A percentile compares a stretch with the other conserved stretches of the same genome.
Conservation (phyloP, 2,888 invertebrate species). For the Trichogramma evanescens region DNA sequence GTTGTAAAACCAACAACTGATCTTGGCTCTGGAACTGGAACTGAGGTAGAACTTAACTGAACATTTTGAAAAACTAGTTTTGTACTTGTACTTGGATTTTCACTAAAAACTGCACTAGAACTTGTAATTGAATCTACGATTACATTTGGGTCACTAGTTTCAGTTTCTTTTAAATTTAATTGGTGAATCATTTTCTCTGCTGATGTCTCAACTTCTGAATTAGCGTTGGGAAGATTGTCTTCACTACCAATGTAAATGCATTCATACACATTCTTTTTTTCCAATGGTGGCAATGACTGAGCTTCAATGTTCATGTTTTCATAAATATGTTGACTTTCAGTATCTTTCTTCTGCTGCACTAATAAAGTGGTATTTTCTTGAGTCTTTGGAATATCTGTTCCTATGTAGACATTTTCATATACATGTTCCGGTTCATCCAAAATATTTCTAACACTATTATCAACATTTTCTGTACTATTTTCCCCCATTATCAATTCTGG, state of each 20-base stretch:
- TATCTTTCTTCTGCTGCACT: conserved; percentile 19
- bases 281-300: conserved; percentile 9
- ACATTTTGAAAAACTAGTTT: conserved; percentile 27
- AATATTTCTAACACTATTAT: conserved; percentile 20
- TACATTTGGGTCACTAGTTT: conserved; percentile 16
- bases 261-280: conserved; percentile 28
- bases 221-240: conserved; percentile 27
- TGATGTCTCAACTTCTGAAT: conserved; percentile 28
- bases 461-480: conserved; percentile 7
- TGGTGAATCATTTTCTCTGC: conserved; percentile 30
- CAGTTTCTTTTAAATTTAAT: conserved; percentile 21
- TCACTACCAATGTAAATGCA: conserved; percentile 29
- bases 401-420: conserved; percentile 36
- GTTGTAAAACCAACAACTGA: conserved; percentile 35
- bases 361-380: conserved; percentile 21
- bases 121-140: conserved; percentile 7
- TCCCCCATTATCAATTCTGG: conserved; percentile 14
- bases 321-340: conserved; percentile 26
- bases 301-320: conserved; percentile 32
- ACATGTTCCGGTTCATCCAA: conserved; percentile 29
- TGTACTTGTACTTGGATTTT: conserved; percentile 19
- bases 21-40: conserved; percentile 25
- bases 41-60: conserved; percentile 17
- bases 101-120: background rate
- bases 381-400: conserved; percentile 28